Conservation (phyloP, 1,140 invertebrate genomes). For the Sarcophaga peregrina region DNA sequence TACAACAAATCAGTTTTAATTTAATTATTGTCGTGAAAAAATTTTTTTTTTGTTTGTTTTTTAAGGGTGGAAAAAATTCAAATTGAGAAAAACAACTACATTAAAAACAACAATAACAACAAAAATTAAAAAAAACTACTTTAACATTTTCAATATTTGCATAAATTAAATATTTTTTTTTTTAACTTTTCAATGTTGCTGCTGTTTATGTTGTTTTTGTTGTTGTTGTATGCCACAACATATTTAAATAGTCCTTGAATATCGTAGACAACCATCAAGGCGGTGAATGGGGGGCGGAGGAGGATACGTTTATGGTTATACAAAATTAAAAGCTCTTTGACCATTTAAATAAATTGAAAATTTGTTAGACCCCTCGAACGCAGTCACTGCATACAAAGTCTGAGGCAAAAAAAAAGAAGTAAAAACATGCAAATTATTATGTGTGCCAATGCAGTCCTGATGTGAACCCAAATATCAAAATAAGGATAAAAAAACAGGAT, state of each 20-base stretch:
- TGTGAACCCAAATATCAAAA: neutral
- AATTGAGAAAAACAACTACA: neutral
- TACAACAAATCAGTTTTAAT: no score
- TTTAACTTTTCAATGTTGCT: no score
- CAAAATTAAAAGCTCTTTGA: constrained; percentile 12
- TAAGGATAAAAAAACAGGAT: constrained; percentile 11
- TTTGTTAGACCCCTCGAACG: neutral
- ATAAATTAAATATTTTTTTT: neutral
- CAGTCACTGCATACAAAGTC: neutral
- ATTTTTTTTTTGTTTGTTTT: no score
- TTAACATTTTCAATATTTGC: neutral
- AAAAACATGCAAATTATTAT: neutral
- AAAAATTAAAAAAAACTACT: neutral
- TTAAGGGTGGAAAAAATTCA: no score
- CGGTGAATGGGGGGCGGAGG: neutral
- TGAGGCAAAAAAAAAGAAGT: no score
- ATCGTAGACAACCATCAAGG: neutral
- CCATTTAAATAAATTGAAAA: constrained; percentile 19
- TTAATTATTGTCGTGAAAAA: no score
- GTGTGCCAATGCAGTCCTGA: neutral
- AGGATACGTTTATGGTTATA: neutral
- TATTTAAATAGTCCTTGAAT: neutral
- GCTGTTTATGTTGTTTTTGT: no score
- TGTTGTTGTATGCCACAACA: neutral
- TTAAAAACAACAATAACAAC: neutral